phyloP scores from a whole-genome alignment of 2,113 vertebrate species.

The Chitala chitala region DNA sequence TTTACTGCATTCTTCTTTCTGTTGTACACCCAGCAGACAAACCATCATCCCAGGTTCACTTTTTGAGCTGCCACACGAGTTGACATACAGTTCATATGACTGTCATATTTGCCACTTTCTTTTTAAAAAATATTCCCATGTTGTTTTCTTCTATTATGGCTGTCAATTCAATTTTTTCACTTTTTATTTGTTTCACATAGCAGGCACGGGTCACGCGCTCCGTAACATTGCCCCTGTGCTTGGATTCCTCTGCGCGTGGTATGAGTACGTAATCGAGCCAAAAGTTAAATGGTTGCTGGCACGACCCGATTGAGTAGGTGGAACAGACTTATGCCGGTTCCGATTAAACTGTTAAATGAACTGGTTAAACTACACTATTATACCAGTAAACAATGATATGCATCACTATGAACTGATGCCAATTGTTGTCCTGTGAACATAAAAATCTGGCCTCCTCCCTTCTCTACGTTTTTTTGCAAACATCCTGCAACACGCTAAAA shows the following conservation, averaged over 20 bases:
- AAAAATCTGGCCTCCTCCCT: too few relatives aligned
- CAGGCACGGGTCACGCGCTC: not conserved
- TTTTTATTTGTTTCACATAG: too few relatives aligned
- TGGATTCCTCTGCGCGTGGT: not conserved
- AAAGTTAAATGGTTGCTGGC: not conserved
- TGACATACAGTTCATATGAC: not conserved
- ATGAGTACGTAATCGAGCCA: not conserved
- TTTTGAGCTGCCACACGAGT: not conserved
- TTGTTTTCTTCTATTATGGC: not conserved
- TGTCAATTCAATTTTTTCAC: not conserved
- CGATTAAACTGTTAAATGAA: not conserved
- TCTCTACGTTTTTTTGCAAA: too few relatives aligned
- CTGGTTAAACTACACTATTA: not conserved
- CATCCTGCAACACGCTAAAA: too few relatives aligned
- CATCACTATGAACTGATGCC: not conserved
- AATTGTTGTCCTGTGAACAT: too few relatives aligned
- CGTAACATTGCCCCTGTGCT: not conserved
- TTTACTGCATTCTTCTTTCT: too few relatives aligned
- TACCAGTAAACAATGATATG: too few relatives aligned
- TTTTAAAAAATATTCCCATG: not conserved
- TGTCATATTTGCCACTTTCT: not conserved
- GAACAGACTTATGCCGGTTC: not conserved
- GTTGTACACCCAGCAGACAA: not conserved
- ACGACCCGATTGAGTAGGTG: not conserved
- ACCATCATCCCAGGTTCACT: not conserved